A percentile compares a stretch with the other conserved stretches of the same genome.
Evolutionary conservation across 2,888 invertebrate genomes (phyloP).

Genomic region (Malthinus seriepunctatus): DNA sequence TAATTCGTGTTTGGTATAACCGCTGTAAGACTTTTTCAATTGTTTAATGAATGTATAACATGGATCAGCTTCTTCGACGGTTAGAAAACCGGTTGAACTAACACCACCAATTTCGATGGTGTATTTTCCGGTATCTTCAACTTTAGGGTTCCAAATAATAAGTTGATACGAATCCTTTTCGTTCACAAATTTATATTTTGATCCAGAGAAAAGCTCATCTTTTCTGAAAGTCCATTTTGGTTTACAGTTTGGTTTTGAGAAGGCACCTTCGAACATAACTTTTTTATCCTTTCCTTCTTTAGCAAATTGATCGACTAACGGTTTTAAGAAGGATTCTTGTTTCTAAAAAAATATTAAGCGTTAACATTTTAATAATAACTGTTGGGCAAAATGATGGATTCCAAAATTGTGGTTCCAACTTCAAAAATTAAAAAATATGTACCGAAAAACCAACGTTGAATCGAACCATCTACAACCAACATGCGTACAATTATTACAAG

Average conservation of each 20-base stretch:
- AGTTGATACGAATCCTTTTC: constrained; percentile 91
- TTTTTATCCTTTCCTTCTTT: constrained; percentile 97
- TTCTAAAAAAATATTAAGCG: constrained; percentile 65
- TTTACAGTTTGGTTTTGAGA: constrained; percentile 94
- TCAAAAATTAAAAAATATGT: constrained; percentile 38
- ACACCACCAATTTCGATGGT: constrained; percentile 93
- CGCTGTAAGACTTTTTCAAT: constrained; percentile 85
- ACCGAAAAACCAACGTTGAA: constrained; percentile 21
- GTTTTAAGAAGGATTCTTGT: constrained; percentile 92
- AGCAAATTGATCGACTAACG: constrained; percentile 90
- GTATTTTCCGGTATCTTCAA: constrained; percentile 97
- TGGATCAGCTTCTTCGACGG: constrained; percentile 96
- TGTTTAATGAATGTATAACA: constrained; percentile 90
- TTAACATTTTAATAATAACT: neutral
- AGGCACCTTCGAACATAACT: constrained; percentile 90
- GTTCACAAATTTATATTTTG: constrained; percentile 94
- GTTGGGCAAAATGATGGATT: constrained; percentile 31
- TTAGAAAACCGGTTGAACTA: constrained; percentile 86
- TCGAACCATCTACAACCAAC: constrained; percentile 13
- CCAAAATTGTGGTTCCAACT: constrained; percentile 37
- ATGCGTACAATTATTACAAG: constrained; percentile 22
- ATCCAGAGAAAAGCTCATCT: constrained; percentile 94
- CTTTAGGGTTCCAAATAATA: constrained; percentile 87
- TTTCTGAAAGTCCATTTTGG: constrained; percentile 91
- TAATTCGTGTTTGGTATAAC: constrained; percentile 88